Evolutionary conservation across 2,888 invertebrate species (phyloP), one percentile per base, ranked within the genome.

Genomic region (Chrysotoxum bicinctum): DNA sequence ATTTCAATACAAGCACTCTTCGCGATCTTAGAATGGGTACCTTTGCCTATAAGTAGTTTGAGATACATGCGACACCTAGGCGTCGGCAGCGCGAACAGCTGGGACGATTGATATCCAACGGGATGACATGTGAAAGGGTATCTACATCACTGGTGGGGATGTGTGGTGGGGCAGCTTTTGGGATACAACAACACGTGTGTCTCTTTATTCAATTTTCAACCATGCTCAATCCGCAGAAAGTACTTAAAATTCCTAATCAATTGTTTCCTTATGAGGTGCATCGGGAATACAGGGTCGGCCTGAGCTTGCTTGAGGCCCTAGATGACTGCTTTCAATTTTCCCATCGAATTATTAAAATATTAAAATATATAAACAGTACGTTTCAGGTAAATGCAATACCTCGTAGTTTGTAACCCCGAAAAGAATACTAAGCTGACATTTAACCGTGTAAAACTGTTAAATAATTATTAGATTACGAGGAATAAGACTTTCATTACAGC

Each of bases 21-120:
- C 10, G 10, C 43, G 35, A 30, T 40, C 21, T 30, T n/a, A 16
- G 26, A 64, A 40, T 45, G n/a, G 2, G 12, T 23, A 32, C n/a
- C n/a, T n/a, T n/a, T 23, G 12, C 6, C 23, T 21, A n/a, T 23
- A 16, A 5, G 2, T 32, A 14, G 19, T 56, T 10, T 21, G 40
- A 56, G 23, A 72, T 62, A 77, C 62, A 48, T 68, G 76, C 64
- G 48, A 85, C 85, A 85, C 85, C 80, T 76, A 32, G 35, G 19
- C 54, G 26, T 7, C n/a, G n/a, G 26, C 4, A 26, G 26, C 26
- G 26, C 54, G 21, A 81, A 75, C 80, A 64, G 72, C 66, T 77
- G 74, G 40, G 70, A 45, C 19, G 50, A 77, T 82, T 50, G 16
- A 48, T 77, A 64, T 74, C 60, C 19, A 14, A 40, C 10, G 64